Base-by-base conservation (phyloP, 2,888 invertebrate species). In the Eupithecia subumbrata region DNA sequence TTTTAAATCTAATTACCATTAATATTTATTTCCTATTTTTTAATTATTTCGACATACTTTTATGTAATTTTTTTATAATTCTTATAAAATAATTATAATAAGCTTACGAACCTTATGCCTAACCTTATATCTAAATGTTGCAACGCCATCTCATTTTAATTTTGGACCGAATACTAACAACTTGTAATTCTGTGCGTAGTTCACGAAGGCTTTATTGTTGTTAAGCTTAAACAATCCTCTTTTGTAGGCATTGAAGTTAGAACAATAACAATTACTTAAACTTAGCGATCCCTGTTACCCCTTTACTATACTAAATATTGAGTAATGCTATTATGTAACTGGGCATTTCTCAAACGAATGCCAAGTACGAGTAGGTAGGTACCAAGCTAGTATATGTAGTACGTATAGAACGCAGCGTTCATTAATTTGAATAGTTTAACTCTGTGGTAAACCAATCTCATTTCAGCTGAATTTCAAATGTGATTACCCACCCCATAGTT, bases 361-460 rank as follows among this genome's bases (percentile, higher is more conserved):
- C 22, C 7, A 37, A 67, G 3, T 40, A 7, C 22, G 0, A n/a
- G n/a, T n/a, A 1, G 12, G 12, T 25, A 14, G n/a, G n/a, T 11
- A 8, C 40, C 11, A n/a, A 11, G 12, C 43, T 14, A 43, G 43
- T 64, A 64, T 14, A 30, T 1, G 34, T 66, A 63, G 9, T n/a
- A 4, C 2, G 4, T 37, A n/a, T 40, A n/a, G 11, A 34, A 37
- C 12, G n/a, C n/a, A 37, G 5, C n/a, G 66, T 37, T 71, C 56
- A 69, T 73, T 74, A 74, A 74, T 76, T 68, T 75, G 73, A 76
- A 74, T 76, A 76, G 73, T 67, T 73, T 1, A 76, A 68, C 43
- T 70, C 45, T 71, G 73, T 67, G 70, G 73, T 73, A 37, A 68
- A 71, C 68, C 70, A 73, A 71, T 48, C 22, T 73, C 67, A 68